Conservation (phyloP, 2,113 vertebrate species). For the Actenoides lindsayi region DNA sequence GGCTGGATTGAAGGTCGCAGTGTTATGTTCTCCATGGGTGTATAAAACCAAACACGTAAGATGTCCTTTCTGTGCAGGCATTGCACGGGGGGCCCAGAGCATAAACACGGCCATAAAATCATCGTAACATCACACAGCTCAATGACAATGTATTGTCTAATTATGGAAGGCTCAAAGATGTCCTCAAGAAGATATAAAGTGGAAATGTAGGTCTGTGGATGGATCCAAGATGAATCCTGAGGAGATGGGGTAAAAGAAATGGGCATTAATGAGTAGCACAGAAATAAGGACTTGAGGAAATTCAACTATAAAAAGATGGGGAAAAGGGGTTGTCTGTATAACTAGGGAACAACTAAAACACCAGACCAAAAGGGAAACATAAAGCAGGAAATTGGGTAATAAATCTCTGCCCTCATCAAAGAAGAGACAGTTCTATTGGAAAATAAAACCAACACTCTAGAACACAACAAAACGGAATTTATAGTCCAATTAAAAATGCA, state of each 20-base stretch:
- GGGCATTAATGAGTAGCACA: not conserved
- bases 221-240: not conserved
- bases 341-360: conserved; percentile 29
- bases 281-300: conserved; percentile 6
- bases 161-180: not conserved
- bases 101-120: not conserved
- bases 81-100: not conserved
- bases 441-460: conserved; percentile 64
- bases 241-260: not conserved
- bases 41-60: not conserved
- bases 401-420: conserved; percentile 63
- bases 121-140: not conserved
- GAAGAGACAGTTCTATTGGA: conserved; percentile 60
- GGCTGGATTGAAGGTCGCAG: not conserved
- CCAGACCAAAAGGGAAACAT: conserved; percentile 38
- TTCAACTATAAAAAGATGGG: not conserved
- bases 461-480: conserved; percentile 41
- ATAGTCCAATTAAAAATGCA: conserved; percentile 52
- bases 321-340: not conserved
- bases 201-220: not conserved
- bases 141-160: not conserved
- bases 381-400: conserved; percentile 56
- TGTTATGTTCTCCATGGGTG: not conserved
- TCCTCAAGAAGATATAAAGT: not conserved
- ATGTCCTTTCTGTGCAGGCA: not conserved